phyloP scores from a whole-genome alignment of 2,797 vertebrate genomes.

The Crenichthys baileyi region DNA sequence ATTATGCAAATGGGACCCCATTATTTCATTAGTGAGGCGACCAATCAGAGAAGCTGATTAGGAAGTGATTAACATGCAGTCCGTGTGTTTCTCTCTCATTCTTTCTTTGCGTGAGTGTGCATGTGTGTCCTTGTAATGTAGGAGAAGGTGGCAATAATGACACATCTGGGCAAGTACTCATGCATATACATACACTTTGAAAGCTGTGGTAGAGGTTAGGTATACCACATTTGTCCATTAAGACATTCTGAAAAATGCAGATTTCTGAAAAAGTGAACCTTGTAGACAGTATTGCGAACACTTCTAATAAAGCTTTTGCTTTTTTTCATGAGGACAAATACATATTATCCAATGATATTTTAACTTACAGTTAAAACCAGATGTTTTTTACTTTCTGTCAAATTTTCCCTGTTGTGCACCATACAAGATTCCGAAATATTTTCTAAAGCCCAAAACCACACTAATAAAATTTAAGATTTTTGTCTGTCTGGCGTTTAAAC shows the following conservation, averaged over 20 bases:
- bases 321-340: background rate
- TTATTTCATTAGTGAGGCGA: constrained; percentile 85
- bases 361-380: background rate
- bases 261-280: background rate
- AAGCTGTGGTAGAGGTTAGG: constrained; percentile 28
- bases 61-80: constrained; percentile 85
- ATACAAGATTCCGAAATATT: background rate
- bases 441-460: background rate
- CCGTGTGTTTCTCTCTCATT: constrained; percentile 47
- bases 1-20: constrained; percentile 85
- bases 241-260: constrained; percentile 1
- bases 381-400: background rate
- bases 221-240: constrained; percentile 11
- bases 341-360: background rate
- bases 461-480: too few relatives aligned
- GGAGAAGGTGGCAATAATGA: constrained; percentile 61
- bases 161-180: constrained; percentile 77
- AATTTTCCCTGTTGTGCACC: background rate
- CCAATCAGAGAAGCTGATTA: constrained; percentile 84
- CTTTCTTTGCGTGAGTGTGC: constrained; percentile 38
- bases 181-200: constrained; percentile 40
- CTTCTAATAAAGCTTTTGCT: background rate
- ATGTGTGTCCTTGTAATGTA: constrained; percentile 68
- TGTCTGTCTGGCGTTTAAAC: too few relatives aligned
- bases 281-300: background rate